Percentiles rank a stretch among this genome's conserved stretches.
phyloP scores from a whole-genome alignment of 2,797 vertebrate genomes.

The Cossypha heuglini region DNA sequence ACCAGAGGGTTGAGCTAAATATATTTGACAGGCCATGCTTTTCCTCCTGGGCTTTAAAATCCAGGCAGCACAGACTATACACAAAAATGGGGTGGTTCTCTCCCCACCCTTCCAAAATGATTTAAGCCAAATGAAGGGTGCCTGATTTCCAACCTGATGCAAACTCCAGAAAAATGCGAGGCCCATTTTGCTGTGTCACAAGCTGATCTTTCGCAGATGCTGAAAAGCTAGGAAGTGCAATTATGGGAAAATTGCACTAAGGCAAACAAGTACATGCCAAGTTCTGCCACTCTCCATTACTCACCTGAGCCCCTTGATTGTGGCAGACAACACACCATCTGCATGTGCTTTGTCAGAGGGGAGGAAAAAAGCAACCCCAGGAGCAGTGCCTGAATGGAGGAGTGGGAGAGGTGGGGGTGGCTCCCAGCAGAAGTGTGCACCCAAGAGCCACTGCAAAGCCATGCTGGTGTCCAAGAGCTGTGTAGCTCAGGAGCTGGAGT shows the following conservation, averaged over 20 bases:
- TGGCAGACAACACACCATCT: conserved; percentile 81
- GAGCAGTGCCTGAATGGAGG: conserved; percentile 64
- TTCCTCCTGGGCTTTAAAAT: conserved; percentile 6
- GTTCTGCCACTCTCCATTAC: conserved; percentile 83
- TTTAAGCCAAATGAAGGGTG: conserved; percentile 36
- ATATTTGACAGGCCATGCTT: not conserved
- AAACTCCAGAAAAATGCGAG: conserved; percentile 13
- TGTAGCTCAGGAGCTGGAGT: accelerated
- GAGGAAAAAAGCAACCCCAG: conserved; percentile 20
- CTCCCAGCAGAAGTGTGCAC: not conserved
- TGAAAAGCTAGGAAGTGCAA: conserved; percentile 82
- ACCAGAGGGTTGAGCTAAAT: not conserved
- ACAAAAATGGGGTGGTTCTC: not conserved
- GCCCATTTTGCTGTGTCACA: conserved; percentile 76
- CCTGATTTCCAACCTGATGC: not conserved
- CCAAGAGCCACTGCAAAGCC: not conserved
- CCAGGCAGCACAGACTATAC: not conserved
- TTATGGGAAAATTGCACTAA: conserved; percentile 82
- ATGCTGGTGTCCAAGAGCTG: not conserved
- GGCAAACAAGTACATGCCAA: conserved; percentile 80
- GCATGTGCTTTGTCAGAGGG: conserved; percentile 80
- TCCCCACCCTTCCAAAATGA: conserved; percentile 5
- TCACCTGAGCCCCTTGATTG: conserved; percentile 87
- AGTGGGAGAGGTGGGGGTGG: not conserved
- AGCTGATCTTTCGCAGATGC: conserved; percentile 88